Evolutionary conservation across 2,113 vertebrate species (phyloP).

Genomic region (Oryctolagus cuniculus): DNA sequence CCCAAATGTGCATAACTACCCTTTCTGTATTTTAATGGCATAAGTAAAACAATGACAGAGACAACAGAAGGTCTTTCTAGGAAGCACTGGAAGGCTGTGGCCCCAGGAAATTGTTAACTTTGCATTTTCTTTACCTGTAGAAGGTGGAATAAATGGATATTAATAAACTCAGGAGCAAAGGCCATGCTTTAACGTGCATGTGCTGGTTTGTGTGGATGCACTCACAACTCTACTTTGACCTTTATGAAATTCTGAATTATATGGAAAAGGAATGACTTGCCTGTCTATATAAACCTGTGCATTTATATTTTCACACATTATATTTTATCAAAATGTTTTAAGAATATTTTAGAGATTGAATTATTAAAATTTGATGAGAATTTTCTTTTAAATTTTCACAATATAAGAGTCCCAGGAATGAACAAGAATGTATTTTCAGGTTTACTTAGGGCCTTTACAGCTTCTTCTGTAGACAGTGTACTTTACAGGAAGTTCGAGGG

Average conservation of each 20-base stretch:
- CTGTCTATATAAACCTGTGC: neutral
- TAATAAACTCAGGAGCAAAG: neutral
- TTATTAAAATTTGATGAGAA: constrained; percentile 23
- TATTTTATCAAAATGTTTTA: constrained; percentile 1
- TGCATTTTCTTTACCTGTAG: neutral
- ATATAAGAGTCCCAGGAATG: neutral
- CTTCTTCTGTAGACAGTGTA: neutral
- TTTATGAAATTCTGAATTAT: constrained; percentile 3
- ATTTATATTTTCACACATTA: constrained; percentile 48
- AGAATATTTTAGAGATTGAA: neutral
- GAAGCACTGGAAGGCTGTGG: neutral
- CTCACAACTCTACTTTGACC: neutral
- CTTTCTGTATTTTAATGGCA: neutral
- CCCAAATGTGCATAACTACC: neutral
- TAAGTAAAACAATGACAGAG: neutral
- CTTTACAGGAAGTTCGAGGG: neutral
- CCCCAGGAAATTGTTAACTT: neutral
- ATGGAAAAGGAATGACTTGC: neutral
- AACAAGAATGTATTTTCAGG: neutral
- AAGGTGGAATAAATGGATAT: neutral
- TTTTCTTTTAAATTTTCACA: neutral
- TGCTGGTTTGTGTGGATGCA: neutral
- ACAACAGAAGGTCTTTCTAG: neutral
- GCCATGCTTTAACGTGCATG: too few relatives aligned
- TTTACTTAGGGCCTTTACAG: neutral